Conservation (phyloP, 2,797 vertebrate species). For the Molossus alvarezi region DNA sequence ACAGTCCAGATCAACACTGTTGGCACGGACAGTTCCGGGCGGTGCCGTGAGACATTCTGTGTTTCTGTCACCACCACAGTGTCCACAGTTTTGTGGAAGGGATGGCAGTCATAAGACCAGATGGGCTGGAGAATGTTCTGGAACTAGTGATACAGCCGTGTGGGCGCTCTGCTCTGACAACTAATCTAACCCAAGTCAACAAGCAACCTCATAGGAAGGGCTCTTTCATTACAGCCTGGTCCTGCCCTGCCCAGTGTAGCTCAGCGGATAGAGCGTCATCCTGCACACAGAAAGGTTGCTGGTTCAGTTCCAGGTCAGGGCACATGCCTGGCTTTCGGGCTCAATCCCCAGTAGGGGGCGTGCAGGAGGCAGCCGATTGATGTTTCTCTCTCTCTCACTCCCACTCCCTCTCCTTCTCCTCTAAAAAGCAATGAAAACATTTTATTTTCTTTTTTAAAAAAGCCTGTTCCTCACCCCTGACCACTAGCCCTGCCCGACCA, state of each 20-base stretch:
- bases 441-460: not conserved
- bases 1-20: not conserved
- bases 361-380: not conserved
- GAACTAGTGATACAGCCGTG: not conserved
- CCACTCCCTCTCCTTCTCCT: not conserved
- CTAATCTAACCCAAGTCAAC: not conserved
- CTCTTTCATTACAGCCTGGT: not conserved
- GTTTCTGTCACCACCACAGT: not conserved
- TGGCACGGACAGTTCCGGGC: not conserved
- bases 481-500: accelerated
- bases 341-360: not conserved
- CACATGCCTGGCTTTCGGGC: not conserved
- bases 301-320: too few relatives aligned
- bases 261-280: not conserved
- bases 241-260: not conserved
- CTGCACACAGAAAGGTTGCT: not conserved
- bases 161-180: not conserved
- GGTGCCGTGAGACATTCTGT: not conserved
- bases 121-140: not conserved
- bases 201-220: not conserved
- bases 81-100: not conserved
- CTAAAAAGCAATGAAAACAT: not conserved
- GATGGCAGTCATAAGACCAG: not conserved
- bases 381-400: not conserved
- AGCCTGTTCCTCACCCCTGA: not conserved